phyloP scores from a whole-genome alignment of 1,140 invertebrate genomes.

The Heliothis virescens region DNA sequence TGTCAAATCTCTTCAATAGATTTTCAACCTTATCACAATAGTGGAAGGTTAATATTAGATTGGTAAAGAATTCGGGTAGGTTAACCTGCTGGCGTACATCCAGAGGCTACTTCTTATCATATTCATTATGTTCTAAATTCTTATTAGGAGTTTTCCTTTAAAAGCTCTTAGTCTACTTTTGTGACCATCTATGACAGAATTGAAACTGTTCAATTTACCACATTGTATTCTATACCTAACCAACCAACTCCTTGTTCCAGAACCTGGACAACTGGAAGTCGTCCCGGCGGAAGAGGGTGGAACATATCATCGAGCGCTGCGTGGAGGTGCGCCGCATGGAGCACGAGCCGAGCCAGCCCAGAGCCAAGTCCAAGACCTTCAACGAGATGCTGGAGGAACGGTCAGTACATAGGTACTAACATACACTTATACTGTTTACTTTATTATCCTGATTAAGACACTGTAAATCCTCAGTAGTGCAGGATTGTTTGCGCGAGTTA shows the following conservation, averaged over 20 bases:
- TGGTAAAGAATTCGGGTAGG: too few relatives aligned
- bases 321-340: conserved; percentile 95
- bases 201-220: background rate
- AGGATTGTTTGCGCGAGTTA: too few relatives aligned
- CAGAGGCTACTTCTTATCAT: too few relatives aligned
- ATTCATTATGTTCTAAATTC: too few relatives aligned
- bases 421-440: background rate
- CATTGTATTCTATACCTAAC: too few relatives aligned
- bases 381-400: conserved; percentile 97
- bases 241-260: conserved; percentile 82
- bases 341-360: conserved; percentile 91
- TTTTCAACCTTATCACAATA: too few relatives aligned
- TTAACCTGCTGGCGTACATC: too few relatives aligned
- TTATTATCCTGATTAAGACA: background rate
- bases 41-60: too few relatives aligned
- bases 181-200: background rate
- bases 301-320: conserved; percentile 95
- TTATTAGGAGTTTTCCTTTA: too few relatives aligned
- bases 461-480: too few relatives aligned
- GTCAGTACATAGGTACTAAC: conserved; percentile 80
- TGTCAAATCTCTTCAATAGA: too few relatives aligned
- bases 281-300: conserved; percentile 94
- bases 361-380: conserved; percentile 95
- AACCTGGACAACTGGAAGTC: conserved; percentile 98
- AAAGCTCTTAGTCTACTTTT: too few relatives aligned